Base-by-base conservation (phyloP, 53 echinoderm and acorn worm genomes). In the Pentamera pediparva region DNA sequence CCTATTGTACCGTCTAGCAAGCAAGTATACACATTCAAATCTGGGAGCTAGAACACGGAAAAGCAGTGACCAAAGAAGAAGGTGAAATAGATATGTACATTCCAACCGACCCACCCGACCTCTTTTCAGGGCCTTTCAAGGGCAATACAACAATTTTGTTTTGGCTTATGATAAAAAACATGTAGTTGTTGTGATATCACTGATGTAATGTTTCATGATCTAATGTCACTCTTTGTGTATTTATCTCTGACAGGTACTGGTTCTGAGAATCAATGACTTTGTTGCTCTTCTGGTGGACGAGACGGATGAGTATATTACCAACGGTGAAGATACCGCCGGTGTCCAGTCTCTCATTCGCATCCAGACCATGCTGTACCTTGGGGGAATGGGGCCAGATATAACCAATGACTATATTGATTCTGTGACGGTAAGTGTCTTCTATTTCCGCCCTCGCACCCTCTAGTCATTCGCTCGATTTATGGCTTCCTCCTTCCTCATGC, bases 261-360 rank as follows among this genome's bases (percentile, higher is more conserved):
- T 96, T 26, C 76, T 96, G 22, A 82, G 91, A 36, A 88, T 96
- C 83, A 85, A 88, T 77, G 91, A 88, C 13, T 96, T 96, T 65
- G 80, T 88, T 1, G 91, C 83, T 27, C 82, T 96, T 6, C 39
- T 88, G 28, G 86, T 96, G 1, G 37, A 63, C 10, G 77, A 82
- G 37, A 83, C 82, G 15, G 69, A 75, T 48, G 91, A 96, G 17
- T 96, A 88, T 36, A 50, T 37, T 4, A 8, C 35, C 63, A 53
- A 72, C 18, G 67, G 67, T 28, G 41, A 47, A 8, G 39, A 45
- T 28, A 30, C 67, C 0, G 28, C 67, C 39, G 54, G 35, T 31
- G 35, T 29, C 1, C 32, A 30, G 34, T 75, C 91, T 37, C 59
- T 22, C 35, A 64, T 96, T 6, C 56, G 60, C 10, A 43, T 96